Evolutionary conservation across 2,113 vertebrate species (phyloP), one percentile per base, ranked within the genome.

Genomic region (Pelmatolapia mariae): DNA sequence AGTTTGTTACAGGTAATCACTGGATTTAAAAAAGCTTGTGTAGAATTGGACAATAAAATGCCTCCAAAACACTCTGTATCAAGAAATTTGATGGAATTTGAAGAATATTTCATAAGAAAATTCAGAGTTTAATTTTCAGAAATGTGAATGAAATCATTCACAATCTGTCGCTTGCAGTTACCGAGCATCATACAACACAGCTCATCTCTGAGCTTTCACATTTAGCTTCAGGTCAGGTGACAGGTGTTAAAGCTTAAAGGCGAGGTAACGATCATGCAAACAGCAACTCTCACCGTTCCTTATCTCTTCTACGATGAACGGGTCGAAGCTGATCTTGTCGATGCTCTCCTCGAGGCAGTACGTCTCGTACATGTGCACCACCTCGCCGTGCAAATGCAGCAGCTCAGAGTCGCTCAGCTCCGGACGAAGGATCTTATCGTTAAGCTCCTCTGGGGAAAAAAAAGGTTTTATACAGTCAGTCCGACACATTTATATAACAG

Each of bases 271-370:
- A 26, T 73, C 5, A 18, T 29, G 9, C 7, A 40, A 73, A 45
- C 6, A 11, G 71, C 26, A 31, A 50, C 43, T 78, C 98, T 97
- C 94, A 99, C 98, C 96, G 93, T 88, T 97, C 80, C 96, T 92
- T 89, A 99, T 99, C 93, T 99, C 97, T 86, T 99, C 98, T 91
- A 99, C 97, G 83, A 99, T 98, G 89, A 97, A 96, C 7, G 96
- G 95, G 88, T 99, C 97, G 88, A 99, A 98, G 95, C 96, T 96
- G 92, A 99, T 99, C 96, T 99, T 99, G 93, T 99, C 98, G 52
- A 98, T 89, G 93, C 98, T 99, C 92, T 99, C 97, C 85, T 99
- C 98, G 94, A 98, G 96, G 89, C 98, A 99, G 33, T 99, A 99
- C 1, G 97, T 98, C 92, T 96, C 91, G 76, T 98, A 98, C 89